Conservation (phyloP, 2,797 vertebrate species). For the Oceanodroma leucorhoa region DNA sequence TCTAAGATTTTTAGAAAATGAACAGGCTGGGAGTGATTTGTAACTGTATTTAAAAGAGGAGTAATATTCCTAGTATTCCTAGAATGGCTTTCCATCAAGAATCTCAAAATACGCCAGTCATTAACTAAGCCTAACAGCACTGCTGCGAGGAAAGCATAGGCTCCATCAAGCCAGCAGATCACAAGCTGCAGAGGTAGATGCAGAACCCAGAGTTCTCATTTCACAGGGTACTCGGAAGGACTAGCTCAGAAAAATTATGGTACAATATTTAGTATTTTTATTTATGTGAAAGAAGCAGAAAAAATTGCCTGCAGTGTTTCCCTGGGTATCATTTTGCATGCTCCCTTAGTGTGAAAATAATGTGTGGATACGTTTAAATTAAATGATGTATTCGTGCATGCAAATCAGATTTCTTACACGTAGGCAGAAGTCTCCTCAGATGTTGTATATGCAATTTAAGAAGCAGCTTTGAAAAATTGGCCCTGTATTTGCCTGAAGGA, state of each 20-base stretch:
- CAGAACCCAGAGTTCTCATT: not conserved
- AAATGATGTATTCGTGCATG: not conserved
- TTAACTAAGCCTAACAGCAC: not conserved
- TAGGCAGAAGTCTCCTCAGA: conserved; percentile 32
- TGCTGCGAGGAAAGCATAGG: not conserved
- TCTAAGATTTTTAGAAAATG: not conserved
- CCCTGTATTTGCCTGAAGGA: conserved; percentile 20
- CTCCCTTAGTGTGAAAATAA: not conserved
- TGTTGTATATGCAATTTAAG: conserved; percentile 25
- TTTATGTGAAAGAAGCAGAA: not conserved
- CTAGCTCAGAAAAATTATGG: not conserved
- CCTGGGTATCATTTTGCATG: not conserved
- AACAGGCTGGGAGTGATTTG: not conserved
- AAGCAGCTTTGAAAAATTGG: conserved; percentile 40
- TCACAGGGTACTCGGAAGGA: not conserved
- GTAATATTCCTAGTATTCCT: not conserved
- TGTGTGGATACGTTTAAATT: not conserved
- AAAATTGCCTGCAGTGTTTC: not conserved
- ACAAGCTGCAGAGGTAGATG: not conserved
- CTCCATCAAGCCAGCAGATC: not conserved
- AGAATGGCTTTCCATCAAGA: not conserved
- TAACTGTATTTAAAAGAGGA: not conserved
- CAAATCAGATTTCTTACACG: not conserved
- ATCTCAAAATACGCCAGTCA: not conserved
- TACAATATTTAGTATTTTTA: not conserved